Base-by-base conservation (phyloP, 2,113 vertebrate species). In the Pterocles orientalis region DNA sequence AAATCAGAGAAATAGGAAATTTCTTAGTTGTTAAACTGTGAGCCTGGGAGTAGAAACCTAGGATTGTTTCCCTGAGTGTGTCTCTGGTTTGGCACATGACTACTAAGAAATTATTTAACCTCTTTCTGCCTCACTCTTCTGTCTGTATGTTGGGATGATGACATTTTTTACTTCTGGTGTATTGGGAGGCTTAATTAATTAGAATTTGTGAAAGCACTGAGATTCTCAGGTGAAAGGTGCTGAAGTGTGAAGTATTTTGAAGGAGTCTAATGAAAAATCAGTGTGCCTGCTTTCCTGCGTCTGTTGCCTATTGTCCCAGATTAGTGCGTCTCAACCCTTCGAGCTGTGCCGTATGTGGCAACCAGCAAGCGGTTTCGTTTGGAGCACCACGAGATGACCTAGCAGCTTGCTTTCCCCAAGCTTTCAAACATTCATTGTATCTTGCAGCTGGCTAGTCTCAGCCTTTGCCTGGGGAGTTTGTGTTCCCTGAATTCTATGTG, bases 131-230 rank as follows among this genome's bases (percentile, higher is more conserved):
- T 97, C 21, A 6, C 47, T 89, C 48, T 84, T 86, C 66, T 85
- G 16, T 29, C 57, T 80, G 3, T 82, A 1, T 69, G 48, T 72
- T 85, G 83, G 73, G 57, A 80, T 62, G 65, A 45, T 95, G 88
- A 87, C 66, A 82, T 94, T 91, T 94, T 62, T 70, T 72, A 84
- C 58, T 88, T 94, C 83, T 72, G 54, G 70, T 91, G 51, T 94
- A 82, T 89, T 94, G 92, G 72, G 81, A 92, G 89, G 83, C 41
- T 94, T 96, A 92, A 92, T 97, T 96, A 95, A 96, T 95, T 94
- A 82, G 54, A 94, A 89, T 72, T 92, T 62, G 17, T 91, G 66
- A 87, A 92, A 89, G 62, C 56, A 69, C 53, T 0, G 0, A 91
- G 73, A 71, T 94, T 89, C 69, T 94, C 70, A 75, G 88, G 88